These are phyloP conservation scores for Lithosia quadra DNA, from an alignment of 2,888 invertebrate genomes.

Conservation along the genomic window DNA sequence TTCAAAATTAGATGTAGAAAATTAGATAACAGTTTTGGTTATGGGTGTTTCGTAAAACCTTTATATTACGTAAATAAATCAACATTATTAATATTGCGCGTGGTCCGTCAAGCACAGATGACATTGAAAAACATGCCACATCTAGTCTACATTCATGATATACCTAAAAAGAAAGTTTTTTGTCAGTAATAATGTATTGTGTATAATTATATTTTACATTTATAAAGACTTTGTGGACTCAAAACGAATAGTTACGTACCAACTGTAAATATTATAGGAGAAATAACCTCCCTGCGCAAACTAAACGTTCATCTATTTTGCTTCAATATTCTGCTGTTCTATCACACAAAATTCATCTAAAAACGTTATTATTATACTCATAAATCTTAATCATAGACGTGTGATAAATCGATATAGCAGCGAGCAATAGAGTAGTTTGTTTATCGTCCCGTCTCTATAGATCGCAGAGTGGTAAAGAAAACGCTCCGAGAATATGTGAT, in stretches of 20 bases:
- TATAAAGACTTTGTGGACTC: background rate
- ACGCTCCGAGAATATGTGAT: slow-evolving; percentile 49
- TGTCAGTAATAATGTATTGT: no score
- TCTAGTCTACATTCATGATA: background rate
- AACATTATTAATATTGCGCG: no score
- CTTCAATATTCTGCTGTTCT: background rate
- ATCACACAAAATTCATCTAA: slow-evolving; percentile 38
- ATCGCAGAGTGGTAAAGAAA: slow-evolving; percentile 41
- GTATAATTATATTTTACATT: no score
- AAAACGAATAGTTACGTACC: background rate
- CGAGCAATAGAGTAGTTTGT: slow-evolving; percentile 50
- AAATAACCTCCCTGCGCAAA: background rate
- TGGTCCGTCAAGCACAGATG: no score
- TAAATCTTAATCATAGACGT: slow-evolving; percentile 55
- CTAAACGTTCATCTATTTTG: background rate
- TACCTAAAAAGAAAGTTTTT: no score
- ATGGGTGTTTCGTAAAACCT: no score
- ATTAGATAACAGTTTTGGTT: background rate
- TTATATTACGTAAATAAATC: no score
- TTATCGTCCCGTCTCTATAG: slow-evolving; percentile 47
- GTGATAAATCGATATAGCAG: slow-evolving; percentile 56
- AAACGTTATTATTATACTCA: slow-evolving; percentile 49
- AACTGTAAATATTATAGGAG: background rate
- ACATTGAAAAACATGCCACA: no score
- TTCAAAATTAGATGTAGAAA: background rate